These are phyloP conservation scores for Geodia barretti DNA, from an alignment of 37 sponge, comb jelly and placozoan species.

Conservation along the genomic window DNA sequence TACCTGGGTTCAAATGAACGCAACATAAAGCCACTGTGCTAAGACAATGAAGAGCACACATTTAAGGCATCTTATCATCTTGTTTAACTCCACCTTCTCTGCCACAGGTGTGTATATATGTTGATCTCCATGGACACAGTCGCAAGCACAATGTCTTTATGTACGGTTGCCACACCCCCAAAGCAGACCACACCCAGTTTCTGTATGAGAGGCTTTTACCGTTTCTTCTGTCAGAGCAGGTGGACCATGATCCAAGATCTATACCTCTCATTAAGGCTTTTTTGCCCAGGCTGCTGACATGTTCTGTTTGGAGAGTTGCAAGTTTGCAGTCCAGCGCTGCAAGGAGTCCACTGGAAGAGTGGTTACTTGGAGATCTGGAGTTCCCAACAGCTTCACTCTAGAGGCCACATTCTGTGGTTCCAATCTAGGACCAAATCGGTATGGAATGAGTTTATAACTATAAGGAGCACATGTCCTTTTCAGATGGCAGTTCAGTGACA, in stretches of 20 bases:
- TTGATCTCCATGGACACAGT: conserved; percentile 88
- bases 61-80: not conserved
- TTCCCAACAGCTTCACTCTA: conserved; percentile 84
- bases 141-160: conserved; percentile 83
- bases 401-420: conserved; percentile 93
- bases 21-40: not conserved
- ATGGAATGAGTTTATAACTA: too few relatives aligned
- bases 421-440: conserved; percentile 13
- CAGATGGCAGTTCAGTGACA: conserved; percentile 44
- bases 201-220: conserved; percentile 51
- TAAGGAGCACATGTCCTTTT: not conserved
- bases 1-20: too few relatives aligned
- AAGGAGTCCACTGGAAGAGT: conserved; percentile 89
- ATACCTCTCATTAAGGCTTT: not conserved
- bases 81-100: not conserved
- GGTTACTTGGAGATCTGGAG: conserved; percentile 80
- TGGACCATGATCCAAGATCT: too few relatives aligned
- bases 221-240: conserved; percentile 54
- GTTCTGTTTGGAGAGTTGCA: conserved; percentile 72
- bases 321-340: conserved; percentile 79
- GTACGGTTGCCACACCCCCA: conserved; percentile 68
- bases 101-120: conserved; percentile 68
- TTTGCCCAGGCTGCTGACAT: conserved; percentile 31
- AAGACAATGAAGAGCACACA: not conserved
- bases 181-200: conserved; percentile 48